Conservation (phyloP, 2,113 vertebrate species). For the Atherinomorus stipes region DNA sequence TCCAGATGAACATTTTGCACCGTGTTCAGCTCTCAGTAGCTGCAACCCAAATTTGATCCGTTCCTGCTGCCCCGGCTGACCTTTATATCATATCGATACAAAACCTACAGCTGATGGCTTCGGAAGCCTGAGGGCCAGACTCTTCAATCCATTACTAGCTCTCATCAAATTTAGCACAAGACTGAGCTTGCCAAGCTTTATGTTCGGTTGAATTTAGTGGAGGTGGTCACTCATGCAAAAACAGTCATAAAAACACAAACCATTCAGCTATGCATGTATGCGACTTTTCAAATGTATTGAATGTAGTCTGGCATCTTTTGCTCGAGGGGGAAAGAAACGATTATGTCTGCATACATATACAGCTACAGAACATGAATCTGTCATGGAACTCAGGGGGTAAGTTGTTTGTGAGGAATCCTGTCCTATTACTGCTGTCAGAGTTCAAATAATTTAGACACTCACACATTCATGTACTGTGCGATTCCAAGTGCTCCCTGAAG, state of each 20-base stretch:
- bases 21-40: conserved; percentile 27
- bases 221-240: neutral
- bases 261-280: neutral
- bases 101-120: conserved; percentile 25
- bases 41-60: conserved; percentile 39
- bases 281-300: neutral
- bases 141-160: conserved; percentile 24
- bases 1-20: conserved; percentile 30
- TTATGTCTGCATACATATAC: neutral
- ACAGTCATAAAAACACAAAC: neutral
- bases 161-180: conserved; percentile 38
- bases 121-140: conserved; percentile 28
- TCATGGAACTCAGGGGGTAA: neutral
- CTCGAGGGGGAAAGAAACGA: neutral
- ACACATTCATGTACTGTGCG: neutral
- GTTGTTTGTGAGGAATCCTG: neutral
- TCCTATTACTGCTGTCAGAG: neutral
- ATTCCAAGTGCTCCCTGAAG: neutral
- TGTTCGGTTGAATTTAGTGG: conserved; percentile 25
- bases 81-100: conserved; percentile 35
- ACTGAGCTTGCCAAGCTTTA: conserved; percentile 23
- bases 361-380: neutral
- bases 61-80: conserved; percentile 31
- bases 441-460: neutral
- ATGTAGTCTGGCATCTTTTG: neutral